Base-by-base conservation (phyloP, 2,888 invertebrate genomes). In the Metalampra italica region DNA sequence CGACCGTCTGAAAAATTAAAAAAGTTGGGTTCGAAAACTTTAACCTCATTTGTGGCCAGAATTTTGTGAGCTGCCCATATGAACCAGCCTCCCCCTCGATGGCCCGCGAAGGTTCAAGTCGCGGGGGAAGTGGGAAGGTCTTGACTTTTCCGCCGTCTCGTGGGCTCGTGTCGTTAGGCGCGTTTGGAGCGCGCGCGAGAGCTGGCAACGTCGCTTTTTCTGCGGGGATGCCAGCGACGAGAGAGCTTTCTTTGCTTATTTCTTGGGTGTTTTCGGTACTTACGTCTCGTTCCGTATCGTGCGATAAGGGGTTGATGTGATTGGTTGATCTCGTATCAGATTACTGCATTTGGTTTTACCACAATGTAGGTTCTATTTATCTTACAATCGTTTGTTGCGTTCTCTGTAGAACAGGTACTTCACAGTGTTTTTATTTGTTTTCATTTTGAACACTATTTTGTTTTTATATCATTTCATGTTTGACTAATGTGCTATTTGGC, bases 11-110 rank as follows among this genome's bases (percentile, higher is more conserved):
- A 69, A 72, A 82, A 77, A 22, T 22, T 22, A 73, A 69, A 69
- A 77, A 78, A 77, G 75, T 74, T 71, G 72, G 67, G 77, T 76
- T 81, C 75, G 73, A 75, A 84, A 87, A 88, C 83, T 87, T 86
- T 87, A 88, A 87, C 87, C 87, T 88, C 88, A 85, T 87, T 88
- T 75, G 77, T 77, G 36, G n/a, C 36, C 36, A n/a, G 11, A n/a
- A n/a, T 3, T n/a, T 3, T n/a, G 36, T 36, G 36, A n/a, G 36
- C 36, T 36, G 36, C 11, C 22, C 22, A 5, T 22, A 22, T 22
- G 32, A 32, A 32, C 32, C 32, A 9, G 11, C 36, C n/a, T 36
- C n/a, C 36, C 36, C 36, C 36, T 9, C 36, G n/a, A n/a, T 9
- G 36, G 36, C n/a, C 36, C 3, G 9, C 36, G 9, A 7, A n/a